These are phyloP conservation scores for Megastigmus dorsalis DNA, from an alignment of 2,888 invertebrate genomes.

Conservation along the genomic window DNA sequence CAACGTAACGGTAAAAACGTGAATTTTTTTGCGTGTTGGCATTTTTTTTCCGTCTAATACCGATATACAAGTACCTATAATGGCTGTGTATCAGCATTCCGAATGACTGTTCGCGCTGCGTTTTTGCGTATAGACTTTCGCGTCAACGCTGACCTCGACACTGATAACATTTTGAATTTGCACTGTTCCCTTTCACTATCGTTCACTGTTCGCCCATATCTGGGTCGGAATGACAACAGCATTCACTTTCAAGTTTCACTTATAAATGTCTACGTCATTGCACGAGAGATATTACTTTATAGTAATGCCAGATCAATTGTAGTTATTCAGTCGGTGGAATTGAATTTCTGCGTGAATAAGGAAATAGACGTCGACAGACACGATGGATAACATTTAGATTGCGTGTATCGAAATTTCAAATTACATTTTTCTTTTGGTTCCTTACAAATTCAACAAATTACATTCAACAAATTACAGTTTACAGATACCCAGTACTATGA, in stretches of 20 bases:
- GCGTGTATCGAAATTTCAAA: neutral
- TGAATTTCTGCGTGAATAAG: too few species aligned
- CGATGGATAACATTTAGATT: too few species aligned
- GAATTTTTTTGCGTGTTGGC: neutral
- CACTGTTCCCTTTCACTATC: conserved; percentile 55
- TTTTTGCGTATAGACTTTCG: conserved; percentile 30
- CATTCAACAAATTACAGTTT: too few species aligned
- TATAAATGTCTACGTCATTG: conserved; percentile 48
- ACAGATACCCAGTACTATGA: too few species aligned
- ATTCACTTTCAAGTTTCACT: conserved; percentile 54
- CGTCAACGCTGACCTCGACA: conserved; percentile 51
- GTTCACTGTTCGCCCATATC: conserved; percentile 38
- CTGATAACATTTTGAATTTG: conserved; percentile 53
- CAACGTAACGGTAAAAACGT: conserved; percentile 8
- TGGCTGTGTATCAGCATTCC: neutral
- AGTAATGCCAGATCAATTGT: neutral
- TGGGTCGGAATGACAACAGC: conserved; percentile 53
- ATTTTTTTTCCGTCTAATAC: neutral
- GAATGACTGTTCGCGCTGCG: neutral
- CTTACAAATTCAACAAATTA: too few species aligned
- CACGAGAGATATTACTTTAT: conserved; percentile 36
- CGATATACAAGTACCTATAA: neutral
- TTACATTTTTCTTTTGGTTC: neutral
- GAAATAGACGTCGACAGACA: too few species aligned
- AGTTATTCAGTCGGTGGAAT: conserved; percentile 4